Evolutionary conservation across 2,797 vertebrate species (phyloP).

Genomic region (Stomatorhinus walkeri): DNA sequence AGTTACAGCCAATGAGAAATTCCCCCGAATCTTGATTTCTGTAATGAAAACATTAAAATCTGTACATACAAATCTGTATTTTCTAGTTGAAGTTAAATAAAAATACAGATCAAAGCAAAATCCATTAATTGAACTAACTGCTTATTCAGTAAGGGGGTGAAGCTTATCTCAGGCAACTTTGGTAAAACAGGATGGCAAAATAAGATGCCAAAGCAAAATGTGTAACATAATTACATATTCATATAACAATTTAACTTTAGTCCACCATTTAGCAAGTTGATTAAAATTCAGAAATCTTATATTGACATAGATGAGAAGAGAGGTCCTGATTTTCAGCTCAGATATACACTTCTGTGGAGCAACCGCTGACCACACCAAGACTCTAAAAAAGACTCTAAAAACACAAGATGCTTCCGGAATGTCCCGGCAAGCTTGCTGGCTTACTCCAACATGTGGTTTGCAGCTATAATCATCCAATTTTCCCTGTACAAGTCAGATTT

Average conservation of each 20-base stretch:
- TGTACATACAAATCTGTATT: neutral
- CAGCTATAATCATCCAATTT: slow-evolving; percentile 24
- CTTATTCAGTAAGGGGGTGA: neutral
- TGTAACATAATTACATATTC: neutral
- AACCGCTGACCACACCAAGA: slow-evolving; percentile 21
- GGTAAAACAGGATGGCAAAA: neutral
- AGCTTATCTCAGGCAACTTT: neutral
- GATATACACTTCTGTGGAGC: neutral
- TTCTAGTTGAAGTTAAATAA: neutral
- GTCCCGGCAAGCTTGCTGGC: slow-evolving; percentile 19
- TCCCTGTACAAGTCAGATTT: slow-evolving; percentile 19
- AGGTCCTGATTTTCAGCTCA: neutral
- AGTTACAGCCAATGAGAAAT: slow-evolving; percentile 42
- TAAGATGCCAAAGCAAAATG: neutral
- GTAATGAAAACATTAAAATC: slow-evolving; percentile 12
- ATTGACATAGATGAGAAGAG: slow-evolving; percentile 9
- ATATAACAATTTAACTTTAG: neutral
- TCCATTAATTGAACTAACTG: neutral
- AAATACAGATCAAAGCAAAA: neutral
- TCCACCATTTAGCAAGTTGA: neutral
- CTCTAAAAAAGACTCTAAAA: slow-evolving; percentile 7
- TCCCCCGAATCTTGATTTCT: slow-evolving; percentile 52
- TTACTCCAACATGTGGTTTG: slow-evolving; percentile 18
- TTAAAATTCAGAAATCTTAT: slow-evolving; percentile 4
- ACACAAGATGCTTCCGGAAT: slow-evolving; percentile 18